Percentiles rank a stretch among this genome's conserved stretches.
Evolutionary conservation across 2,888 invertebrate genomes (phyloP).

Genomic region (Apamea epomidion): DNA sequence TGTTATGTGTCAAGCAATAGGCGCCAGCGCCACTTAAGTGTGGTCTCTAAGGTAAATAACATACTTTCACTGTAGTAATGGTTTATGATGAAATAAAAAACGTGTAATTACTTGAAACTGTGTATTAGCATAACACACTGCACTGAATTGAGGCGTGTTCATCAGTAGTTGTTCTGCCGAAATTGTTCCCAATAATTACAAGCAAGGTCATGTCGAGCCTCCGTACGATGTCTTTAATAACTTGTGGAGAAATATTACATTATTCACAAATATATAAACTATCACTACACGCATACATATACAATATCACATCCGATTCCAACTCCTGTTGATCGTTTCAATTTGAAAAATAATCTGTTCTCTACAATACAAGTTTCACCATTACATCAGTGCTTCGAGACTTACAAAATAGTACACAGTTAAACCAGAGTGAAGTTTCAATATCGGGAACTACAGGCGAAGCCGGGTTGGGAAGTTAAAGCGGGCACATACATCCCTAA

Average conservation of each 20-base stretch:
- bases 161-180: slow-evolving; percentile 55
- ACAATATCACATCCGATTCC: slow-evolving; percentile 68
- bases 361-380: slow-evolving; percentile 34
- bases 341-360: slow-evolving; percentile 38
- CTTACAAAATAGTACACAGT: slow-evolving; percentile 39
- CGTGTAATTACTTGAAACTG: slow-evolving; percentile 54
- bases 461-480: slow-evolving; percentile 29
- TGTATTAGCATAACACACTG: slow-evolving; percentile 69
- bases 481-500: neutral
- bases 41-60: neutral
- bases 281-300: slow-evolving; percentile 63
- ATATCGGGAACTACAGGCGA: slow-evolving; percentile 7
- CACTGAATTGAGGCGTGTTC: slow-evolving; percentile 64
- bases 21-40: too few species aligned
- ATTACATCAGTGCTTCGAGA: slow-evolving; percentile 31
- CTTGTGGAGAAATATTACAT: slow-evolving; percentile 63
- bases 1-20: neutral
- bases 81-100: slow-evolving; percentile 53
- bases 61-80: neutral
- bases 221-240: slow-evolving; percentile 55
- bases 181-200: slow-evolving; percentile 62
- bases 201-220: slow-evolving; percentile 52
- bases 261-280: slow-evolving; percentile 65
- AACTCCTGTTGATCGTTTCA: slow-evolving; percentile 54
- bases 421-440: slow-evolving; percentile 21